Base-by-base conservation (phyloP, 2,888 invertebrate species). In the Prionchulus punctatus region DNA sequence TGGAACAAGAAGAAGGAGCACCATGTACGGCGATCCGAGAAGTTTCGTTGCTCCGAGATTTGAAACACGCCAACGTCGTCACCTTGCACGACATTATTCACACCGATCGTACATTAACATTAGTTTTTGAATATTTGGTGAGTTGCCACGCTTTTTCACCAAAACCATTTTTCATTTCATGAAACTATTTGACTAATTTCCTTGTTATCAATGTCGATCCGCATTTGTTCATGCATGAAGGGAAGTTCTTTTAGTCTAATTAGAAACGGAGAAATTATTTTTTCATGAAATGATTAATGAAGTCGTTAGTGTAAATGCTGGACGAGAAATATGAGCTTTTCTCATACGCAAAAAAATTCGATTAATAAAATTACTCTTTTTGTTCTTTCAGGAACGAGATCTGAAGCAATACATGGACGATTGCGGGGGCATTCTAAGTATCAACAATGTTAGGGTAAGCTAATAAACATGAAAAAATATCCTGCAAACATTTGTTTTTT, bases 381-480 rank as follows among this genome's bases (percentile, higher is more conserved):
- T 45, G 4, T 53, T 58, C 52, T 65, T 65, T 28, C 64, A 75
- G 75, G 80, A 81, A 66, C 76, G 78, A 64, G 81, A 81, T 73
- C 75, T 81, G 69, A 80, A 81, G 67, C 80, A 80, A 70, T 81
- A 81, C 67, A 80, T 82, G 80, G 80, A 81, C 66, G 78, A 80
- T 63, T 78, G 78, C 69, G 76, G 76, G 78, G 85, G 76, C 81
- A 83, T 74, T 69, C 82, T 73, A 82, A 84, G 74, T 80, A 79
- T 74, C 79, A 82, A 63, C 81, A 87, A 78, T 82, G 81, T 74
- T 77, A 83, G 75, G 73, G 82, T 82, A 69, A 72, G 69, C 62
- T 25, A 23, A 12, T n/a, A n/a, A n/a, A n/a, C n/a, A n/a, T n/a
- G n/a, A n/a, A n/a, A n/a, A n/a, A n/a, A n/a, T n/a, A n/a, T n/a